phyloP scores from a whole-genome alignment of 2,888 invertebrate genomes.

The Rhodophaea formosa region DNA sequence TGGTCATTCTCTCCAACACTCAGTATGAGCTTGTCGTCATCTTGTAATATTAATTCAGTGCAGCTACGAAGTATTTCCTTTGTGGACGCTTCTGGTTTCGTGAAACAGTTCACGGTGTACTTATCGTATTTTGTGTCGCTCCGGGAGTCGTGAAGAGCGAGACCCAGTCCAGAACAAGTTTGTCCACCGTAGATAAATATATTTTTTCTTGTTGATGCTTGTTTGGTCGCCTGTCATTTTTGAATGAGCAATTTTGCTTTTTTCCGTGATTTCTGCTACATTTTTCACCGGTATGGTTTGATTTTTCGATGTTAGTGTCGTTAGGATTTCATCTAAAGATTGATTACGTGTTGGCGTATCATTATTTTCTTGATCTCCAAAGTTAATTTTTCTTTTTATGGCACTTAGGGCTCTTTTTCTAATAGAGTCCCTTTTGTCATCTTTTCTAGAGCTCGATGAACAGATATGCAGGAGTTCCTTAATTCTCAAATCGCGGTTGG shows the following conservation, averaged over 20 bases:
- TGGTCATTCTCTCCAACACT: neutral
- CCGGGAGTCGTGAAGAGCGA: neutral
- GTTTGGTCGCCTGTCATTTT: neutral
- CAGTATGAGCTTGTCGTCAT: neutral
- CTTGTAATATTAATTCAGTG: neutral
- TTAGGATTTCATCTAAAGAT: neutral
- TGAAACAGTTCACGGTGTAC: neutral
- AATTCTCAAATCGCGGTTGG: neutral
- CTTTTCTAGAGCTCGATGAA: too few relatives aligned
- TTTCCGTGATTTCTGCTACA: neutral
- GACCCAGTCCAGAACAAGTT: neutral
- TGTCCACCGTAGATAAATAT: conserved; percentile 2
- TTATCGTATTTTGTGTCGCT: neutral
- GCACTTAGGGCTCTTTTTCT: neutral
- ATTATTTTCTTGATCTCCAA: neutral
- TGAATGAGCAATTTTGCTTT: neutral
- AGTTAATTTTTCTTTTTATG: neutral
- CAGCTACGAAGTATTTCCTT: neutral
- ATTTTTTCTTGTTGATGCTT: neutral
- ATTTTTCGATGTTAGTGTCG: neutral
- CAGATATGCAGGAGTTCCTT: conserved; percentile 1
- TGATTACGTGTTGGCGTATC: too few relatives aligned
- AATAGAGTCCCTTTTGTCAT: conserved; percentile 2
- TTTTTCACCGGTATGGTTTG: neutral
- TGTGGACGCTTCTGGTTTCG: neutral